Evolutionary conservation across 2,888 invertebrate species (phyloP), one percentile per base, ranked within the genome.

Genomic region (Sympetrum striolatum): DNA sequence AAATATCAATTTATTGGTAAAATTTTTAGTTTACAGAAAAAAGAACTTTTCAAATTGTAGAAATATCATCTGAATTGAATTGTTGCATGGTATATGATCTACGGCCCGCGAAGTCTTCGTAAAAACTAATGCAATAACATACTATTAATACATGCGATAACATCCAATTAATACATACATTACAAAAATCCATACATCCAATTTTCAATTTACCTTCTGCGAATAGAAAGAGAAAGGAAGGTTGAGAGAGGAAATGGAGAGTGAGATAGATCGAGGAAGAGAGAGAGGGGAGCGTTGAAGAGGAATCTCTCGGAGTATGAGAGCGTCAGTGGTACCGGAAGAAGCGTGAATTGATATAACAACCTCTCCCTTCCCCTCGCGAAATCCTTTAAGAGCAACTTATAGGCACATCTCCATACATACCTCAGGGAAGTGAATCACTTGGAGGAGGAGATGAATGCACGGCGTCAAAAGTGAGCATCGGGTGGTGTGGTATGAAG

Each of bases 291-390:
- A 18, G 53, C 53, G 53, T 53, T 18, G 48, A 48, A 48, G 82
- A 53, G n/a, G 53, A 35, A 31, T 15, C 82, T 82, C 53, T 1
- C 48, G 22, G 81, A 81, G 44, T n/a, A n/a, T n/a, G 53, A 48
- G 53, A 53, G 12, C 58, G 35, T 58, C 82, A 35, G 25, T 31
- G 12, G 25, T 31, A 31, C 82, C 82, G 31, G 53, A 35, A 31
- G 82, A 31, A 58, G 31, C 58, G 82, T 8, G 58, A 58, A 82
- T 82, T 82, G 82, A 82, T 82, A 82, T 58, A 31, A 35, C 82
- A 58, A 82, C 58, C 53, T 53, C 53, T 15, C 81, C 12, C 81
- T 53, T 48, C 35, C 2, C 80, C 31, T 22, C 39, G 15, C 31
- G 15, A 37, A 35, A 37, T 80, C 80, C 37, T 22, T 80, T 73